Percentiles rank a stretch among this genome's conserved stretches.
Conservation (phyloP, 2,797 vertebrate species). For the Premnoplex brunnescens region DNA sequence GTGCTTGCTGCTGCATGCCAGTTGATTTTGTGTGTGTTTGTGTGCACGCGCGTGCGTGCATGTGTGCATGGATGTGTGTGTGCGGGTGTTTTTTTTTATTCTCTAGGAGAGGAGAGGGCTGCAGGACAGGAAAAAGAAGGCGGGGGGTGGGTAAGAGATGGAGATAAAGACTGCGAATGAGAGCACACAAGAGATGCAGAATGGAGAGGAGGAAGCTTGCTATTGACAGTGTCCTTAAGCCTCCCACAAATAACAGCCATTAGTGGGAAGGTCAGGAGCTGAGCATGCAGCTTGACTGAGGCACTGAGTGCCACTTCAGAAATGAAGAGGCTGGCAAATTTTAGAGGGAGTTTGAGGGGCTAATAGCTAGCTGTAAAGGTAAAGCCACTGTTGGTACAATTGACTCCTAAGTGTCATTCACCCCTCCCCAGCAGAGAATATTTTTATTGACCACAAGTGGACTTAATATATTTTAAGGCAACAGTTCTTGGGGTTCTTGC, state of each 20-base stretch:
- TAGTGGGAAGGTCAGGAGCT: conserved; percentile 94
- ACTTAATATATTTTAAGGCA: conserved; percentile 84
- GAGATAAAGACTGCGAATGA: conserved; percentile 36
- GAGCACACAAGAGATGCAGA: conserved; percentile 73
- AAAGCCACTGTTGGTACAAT: conserved; percentile 81
- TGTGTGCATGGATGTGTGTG: background rate
- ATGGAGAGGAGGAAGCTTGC: conserved; percentile 78
- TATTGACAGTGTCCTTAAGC: conserved; percentile 87
- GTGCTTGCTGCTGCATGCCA: conserved; percentile 83
- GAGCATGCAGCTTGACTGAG: conserved; percentile 92
- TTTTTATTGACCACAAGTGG: conserved; percentile 83
- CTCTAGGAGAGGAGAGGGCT: conserved; percentile 68
- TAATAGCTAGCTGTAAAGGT: conserved; percentile 83
- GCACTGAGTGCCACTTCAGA: conserved; percentile 94
- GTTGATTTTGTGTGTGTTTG: conserved; percentile 69
- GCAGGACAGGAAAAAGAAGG: conserved; percentile 65
- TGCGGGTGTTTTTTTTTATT: background rate
- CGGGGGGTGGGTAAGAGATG: conserved; percentile 40
- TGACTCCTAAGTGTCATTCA: conserved; percentile 74
- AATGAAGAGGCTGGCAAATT: conserved; percentile 92
- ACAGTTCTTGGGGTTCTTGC: conserved; percentile 77
- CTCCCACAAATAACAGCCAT: conserved; percentile 97
- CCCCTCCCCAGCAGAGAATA: conserved; percentile 70
- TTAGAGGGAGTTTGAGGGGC: conserved; percentile 86
- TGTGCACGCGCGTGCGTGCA: background rate